A percentile compares a stretch with the other conserved stretches of the same genome.
These are phyloP conservation scores for Jacana jacana DNA, from an alignment of 2,113 vertebrate genomes.

Conservation along the genomic window DNA sequence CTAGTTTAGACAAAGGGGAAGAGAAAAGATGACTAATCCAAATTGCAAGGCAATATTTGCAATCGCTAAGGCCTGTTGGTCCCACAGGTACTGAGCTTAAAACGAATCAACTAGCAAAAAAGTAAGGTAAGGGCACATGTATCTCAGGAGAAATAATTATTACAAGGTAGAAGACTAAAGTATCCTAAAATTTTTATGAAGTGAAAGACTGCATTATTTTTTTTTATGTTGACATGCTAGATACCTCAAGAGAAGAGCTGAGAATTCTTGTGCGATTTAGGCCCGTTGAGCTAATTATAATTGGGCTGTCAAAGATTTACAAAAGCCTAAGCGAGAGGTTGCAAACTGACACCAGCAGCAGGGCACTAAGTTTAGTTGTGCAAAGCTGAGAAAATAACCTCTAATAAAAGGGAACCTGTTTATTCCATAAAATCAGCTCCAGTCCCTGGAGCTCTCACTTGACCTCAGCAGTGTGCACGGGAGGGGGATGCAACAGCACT, in stretches of 20 bases:
- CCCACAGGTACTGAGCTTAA: background rate
- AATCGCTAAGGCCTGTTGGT: background rate
- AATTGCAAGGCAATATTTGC: background rate
- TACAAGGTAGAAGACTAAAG: background rate
- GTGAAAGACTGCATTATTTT: background rate
- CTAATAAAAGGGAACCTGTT: background rate
- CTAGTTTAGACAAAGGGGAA: background rate
- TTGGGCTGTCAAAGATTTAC: slow-evolving; percentile 44
- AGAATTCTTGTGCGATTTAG: background rate
- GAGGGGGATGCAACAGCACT: background rate
- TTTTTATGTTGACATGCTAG: background rate
- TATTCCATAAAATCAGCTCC: background rate
- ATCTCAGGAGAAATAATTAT: slow-evolving; percentile 17
- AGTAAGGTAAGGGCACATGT: background rate
- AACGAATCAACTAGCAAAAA: background rate
- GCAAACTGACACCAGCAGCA: slow-evolving; percentile 41
- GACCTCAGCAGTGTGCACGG: background rate
- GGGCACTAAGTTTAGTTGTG: background rate
- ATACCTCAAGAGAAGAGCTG: slow-evolving; percentile 7
- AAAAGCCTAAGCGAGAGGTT: slow-evolving; percentile 37
- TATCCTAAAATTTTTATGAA: slow-evolving; percentile 39
- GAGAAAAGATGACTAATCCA: background rate
- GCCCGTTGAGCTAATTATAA: slow-evolving; percentile 54
- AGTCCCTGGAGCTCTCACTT: background rate
- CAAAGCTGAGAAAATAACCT: background rate